Conservation (phyloP, 2,888 invertebrate species). For the Onthophagus sagittarius region DNA sequence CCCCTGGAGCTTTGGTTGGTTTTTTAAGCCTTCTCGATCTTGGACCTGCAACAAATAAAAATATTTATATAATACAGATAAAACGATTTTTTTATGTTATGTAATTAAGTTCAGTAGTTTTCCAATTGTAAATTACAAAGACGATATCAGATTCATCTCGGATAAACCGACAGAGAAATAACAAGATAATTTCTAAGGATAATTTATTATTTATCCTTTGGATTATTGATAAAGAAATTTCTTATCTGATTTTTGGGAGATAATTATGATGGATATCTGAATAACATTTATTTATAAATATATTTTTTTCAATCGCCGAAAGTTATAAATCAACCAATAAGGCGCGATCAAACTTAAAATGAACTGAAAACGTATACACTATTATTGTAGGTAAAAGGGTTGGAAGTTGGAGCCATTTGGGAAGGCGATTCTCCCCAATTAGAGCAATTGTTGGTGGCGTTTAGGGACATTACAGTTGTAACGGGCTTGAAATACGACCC, state of each 20-base stretch:
- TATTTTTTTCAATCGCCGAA: too few species aligned
- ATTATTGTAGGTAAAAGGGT: not conserved
- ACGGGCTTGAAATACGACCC: not conserved
- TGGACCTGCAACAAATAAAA: constrained; percentile 25
- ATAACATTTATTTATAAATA: not conserved
- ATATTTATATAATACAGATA: constrained; percentile 7
- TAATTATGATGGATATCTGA: not conserved
- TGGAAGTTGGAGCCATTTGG: not conserved
- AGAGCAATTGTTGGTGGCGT: not conserved
- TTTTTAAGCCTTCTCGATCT: constrained; percentile 29
- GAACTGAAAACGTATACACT: not conserved
- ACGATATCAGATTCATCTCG: not conserved
- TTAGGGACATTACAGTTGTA: not conserved
- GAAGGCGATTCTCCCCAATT: not conserved
- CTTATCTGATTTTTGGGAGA: not conserved
- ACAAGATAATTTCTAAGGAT: not conserved
- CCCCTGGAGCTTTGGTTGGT: constrained; percentile 39
- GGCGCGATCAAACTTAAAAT: too few species aligned
- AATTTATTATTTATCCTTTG: not conserved
- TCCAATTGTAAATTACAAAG: not conserved
- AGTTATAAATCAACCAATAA: too few species aligned
- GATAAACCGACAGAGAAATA: not conserved
- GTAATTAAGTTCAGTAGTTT: not conserved
- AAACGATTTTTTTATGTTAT: not conserved
- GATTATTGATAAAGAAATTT: not conserved